Base-by-base conservation (phyloP, 2,888 invertebrate species). In the Dynastes tityus region DNA sequence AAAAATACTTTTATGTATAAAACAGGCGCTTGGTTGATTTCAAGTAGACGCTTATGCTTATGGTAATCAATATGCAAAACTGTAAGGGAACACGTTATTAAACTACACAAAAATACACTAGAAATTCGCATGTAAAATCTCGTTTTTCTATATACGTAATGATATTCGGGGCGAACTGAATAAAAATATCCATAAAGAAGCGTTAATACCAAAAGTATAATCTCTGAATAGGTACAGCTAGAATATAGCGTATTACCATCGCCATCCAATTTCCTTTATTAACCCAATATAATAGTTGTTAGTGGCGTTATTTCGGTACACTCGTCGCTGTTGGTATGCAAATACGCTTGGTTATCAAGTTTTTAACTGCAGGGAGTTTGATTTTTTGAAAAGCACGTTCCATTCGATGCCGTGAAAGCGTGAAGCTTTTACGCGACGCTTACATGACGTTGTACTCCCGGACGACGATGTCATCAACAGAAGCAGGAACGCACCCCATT, bases 221-320 rank as follows among this genome's bases (percentile, higher is more conserved):
- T 64, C 32, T 9, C 40, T n/a, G n/a, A 13, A 16, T 64, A 64
- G 29, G 40, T 2, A 40, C 13, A 11, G 13, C 16, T 61, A 13
- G n/a, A 40, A 64, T 45, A 61, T 61, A 22, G 61, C 22, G 11
- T 8, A 32, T 13, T 64, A 37, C 37, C 6, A 13, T 16, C 16
- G 65, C 40, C 65, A 16, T 67, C 40, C 65, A 67, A 67, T 67
- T 67, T 67, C 65, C 65, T 67, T 67, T 67, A 67, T 67, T 67
- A 67, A 67, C 65, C 40, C 45, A 11, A 67, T 67, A 67, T 67
- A 67, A 22, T 40, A 40, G 40, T 67, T 67, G 65, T 67, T 67
- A 45, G 55, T 22, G 55, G 22, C 40, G 65, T 40, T 67, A 67
- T 67, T 65, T 45, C 22, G 45, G 37, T 9, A 22, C 45, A 67